Evolutionary conservation across 64 coral and sea anemone species (phyloP).

Genomic region (Stylophora pistillata): DNA sequence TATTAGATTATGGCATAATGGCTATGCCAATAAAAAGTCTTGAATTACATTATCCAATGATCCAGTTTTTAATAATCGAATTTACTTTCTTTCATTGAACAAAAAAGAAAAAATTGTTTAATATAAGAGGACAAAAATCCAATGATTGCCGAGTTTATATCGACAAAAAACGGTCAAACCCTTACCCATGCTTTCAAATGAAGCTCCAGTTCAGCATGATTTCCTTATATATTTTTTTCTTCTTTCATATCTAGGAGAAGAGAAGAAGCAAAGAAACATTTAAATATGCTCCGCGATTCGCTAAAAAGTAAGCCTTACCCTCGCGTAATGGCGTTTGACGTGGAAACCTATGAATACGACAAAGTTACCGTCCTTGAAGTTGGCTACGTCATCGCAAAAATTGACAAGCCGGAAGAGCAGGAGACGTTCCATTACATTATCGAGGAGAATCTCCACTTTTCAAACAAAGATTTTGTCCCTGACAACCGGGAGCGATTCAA

Average conservation of each 20-base stretch:
- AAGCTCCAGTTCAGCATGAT: too few species aligned
- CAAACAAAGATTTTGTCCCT: slow-evolving; percentile 31
- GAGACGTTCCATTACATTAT: slow-evolving; percentile 1
- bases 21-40: too few species aligned
- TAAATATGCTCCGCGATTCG: background rate
- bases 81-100: too few species aligned
- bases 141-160: too few species aligned
- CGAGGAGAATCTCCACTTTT: slow-evolving; percentile 11
- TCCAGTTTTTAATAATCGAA: too few species aligned
- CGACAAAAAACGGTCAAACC: too few species aligned
- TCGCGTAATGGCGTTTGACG: background rate
- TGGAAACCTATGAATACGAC: background rate
- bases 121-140: too few species aligned
- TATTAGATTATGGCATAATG: too few species aligned
- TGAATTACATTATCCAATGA: too few species aligned
- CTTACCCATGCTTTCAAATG: too few species aligned
- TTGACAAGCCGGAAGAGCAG: background rate
- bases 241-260: background rate
- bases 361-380: background rate
- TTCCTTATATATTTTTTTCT: background rate
- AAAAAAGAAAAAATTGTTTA: too few species aligned
- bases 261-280: background rate
- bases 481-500: slow-evolving; percentile 59
- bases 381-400: background rate
- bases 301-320: background rate